Base-by-base conservation (phyloP, 1,140 invertebrate species). In the Vanessa tameamea region DNA sequence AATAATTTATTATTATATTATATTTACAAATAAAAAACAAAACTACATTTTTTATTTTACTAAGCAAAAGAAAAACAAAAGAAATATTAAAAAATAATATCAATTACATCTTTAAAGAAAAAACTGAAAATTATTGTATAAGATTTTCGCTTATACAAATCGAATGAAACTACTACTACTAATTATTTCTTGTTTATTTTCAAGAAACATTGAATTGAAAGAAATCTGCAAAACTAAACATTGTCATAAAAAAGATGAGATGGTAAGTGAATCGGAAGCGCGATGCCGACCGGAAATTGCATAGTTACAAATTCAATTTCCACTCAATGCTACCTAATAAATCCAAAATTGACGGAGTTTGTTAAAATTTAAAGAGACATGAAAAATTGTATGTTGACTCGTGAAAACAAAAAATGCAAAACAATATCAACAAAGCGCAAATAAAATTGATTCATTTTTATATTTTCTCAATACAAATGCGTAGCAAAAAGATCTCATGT, bases 291-390 rank as follows among this genome's bases (percentile, higher is more conserved):
- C 87, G 84, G 88, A 88, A 89, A 87, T 85, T 89, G 88, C 89
- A 86, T 90, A 87, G 86, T 86, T 88, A 76, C 86, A 88, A 87
- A 90, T 90, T 90, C 86, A 90, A 91, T 91, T 89, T 91, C 86
- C 89, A 87, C 71, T 81, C 76, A 82, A 86, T 83, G 83, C 79
- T 80, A 82, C 82, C 83, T 90, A 88, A 90, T 89, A 91, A 88
- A 84, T 83, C 78, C 79, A 81, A 69, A 31, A 14, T 20, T 23
- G 43, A 37, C 47, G 53, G 26, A 68, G 51, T 20, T n/a, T 16
- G n/a, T 57, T 57, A 12, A 23, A 16, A 57, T 57, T 57, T 20
- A 57, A 57, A 57, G 3, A 2, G n/a, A 57, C 12, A 26, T 20
- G 9, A 57, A 23, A 23, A 26, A 57, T n/a, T 14, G 6, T 12